phyloP scores from a whole-genome alignment of 1,140 invertebrate genomes.

The Aphidius ervi region DNA sequence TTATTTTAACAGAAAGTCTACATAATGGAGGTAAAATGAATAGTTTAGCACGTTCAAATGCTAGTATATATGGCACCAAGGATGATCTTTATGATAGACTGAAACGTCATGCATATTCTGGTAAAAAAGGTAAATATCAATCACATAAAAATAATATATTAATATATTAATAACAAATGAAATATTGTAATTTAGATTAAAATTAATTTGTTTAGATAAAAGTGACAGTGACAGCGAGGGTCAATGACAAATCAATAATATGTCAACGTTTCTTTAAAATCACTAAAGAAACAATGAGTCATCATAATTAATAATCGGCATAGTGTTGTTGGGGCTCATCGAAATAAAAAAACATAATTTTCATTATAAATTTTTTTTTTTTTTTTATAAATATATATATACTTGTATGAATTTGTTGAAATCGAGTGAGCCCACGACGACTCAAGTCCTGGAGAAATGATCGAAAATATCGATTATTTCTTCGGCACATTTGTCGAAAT shows the following conservation, averaged over 20 bases:
- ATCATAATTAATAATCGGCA: background rate
- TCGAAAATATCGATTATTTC: constrained; percentile 33
- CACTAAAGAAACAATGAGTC: background rate
- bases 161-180: constrained; percentile 21
- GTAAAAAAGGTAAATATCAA: constrained; percentile 78
- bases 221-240: constrained; percentile 89
- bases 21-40: constrained; percentile 83
- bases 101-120: constrained; percentile 91
- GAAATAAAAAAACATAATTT: background rate
- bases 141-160: background rate
- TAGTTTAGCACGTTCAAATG: constrained; percentile 84
- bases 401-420: constrained; percentile 3
- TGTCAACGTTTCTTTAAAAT: constrained; percentile 6
- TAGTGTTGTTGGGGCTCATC: background rate
- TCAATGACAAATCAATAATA: constrained; percentile 57
- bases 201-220: constrained; percentile 63
- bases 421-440: constrained; percentile 10
- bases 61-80: constrained; percentile 91
- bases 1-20: constrained; percentile 63
- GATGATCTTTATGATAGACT: constrained; percentile 94
- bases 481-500: constrained; percentile 30
- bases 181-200: constrained; percentile 20
- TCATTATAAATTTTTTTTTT: constrained; percentile 2
- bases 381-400: background rate
- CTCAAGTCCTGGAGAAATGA: constrained; percentile 38